phyloP scores from a whole-genome alignment of 1,140 invertebrate genomes.

The Palaemon carinicauda region DNA sequence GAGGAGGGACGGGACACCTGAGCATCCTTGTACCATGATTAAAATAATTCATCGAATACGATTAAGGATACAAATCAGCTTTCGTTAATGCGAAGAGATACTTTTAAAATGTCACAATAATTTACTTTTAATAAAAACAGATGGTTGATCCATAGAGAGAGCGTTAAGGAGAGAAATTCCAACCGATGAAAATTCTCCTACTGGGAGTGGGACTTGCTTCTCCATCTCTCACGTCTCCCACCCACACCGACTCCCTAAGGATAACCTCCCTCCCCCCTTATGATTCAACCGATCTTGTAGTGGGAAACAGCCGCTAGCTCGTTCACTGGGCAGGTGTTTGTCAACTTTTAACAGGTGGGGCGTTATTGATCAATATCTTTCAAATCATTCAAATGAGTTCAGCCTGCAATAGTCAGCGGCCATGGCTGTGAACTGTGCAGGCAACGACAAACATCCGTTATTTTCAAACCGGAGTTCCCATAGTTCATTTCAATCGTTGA shows the following conservation, averaged over 20 bases:
- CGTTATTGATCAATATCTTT: not conserved
- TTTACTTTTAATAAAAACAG: not conserved
- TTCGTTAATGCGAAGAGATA: not conserved
- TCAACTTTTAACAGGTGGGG: not conserved
- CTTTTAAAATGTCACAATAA: not conserved
- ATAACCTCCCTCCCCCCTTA: not conserved
- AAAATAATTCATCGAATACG: not conserved
- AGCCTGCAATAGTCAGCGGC: not conserved
- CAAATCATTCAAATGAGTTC: not conserved
- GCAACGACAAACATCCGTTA: too few species aligned
- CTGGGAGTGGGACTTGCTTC: not conserved
- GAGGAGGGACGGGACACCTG: not conserved
- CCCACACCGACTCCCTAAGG: not conserved
- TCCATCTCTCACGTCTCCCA: not conserved
- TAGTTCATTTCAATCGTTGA: too few species aligned
- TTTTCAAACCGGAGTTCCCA: too few species aligned
- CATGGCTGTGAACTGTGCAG: too few species aligned
- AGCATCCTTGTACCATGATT: not conserved
- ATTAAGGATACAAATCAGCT: too few species aligned
- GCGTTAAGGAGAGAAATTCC: not conserved
- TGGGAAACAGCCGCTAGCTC: slow-evolving; percentile 11
- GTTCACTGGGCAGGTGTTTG: slow-evolving; percentile 22
- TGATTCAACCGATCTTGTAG: slow-evolving; percentile 24
- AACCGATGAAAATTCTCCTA: not conserved
- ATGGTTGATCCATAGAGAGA: not conserved